A percentile compares a stretch with the other conserved stretches of the same genome.
phyloP scores from a whole-genome alignment of 2,113 vertebrate genomes.

The Labrus mixtus region DNA sequence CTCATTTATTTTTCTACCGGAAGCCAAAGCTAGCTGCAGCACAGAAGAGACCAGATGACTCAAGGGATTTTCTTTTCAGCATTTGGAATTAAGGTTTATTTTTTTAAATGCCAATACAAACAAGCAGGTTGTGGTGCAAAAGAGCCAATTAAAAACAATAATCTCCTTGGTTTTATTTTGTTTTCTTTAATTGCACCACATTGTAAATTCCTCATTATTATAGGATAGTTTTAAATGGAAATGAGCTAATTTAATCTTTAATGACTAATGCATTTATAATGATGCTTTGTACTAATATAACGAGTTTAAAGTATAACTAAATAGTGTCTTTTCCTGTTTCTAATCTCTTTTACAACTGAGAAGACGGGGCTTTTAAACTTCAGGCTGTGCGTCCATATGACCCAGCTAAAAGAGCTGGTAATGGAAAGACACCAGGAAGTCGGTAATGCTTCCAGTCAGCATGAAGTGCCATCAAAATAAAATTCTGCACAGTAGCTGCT shows the following conservation, averaged over 20 bases:
- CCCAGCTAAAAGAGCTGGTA: slow-evolving; percentile 61
- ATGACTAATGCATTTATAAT: slow-evolving; percentile 36
- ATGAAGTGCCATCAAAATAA: slow-evolving; percentile 75
- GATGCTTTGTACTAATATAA: slow-evolving; percentile 18
- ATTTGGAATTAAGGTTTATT: slow-evolving; percentile 38
- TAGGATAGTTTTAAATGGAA: slow-evolving; percentile 11
- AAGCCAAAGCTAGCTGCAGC: slow-evolving; percentile 65
- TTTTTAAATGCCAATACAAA: slow-evolving; percentile 14
- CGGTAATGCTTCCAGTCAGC: slow-evolving; percentile 72
- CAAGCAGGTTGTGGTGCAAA: neutral
- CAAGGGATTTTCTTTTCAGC: slow-evolving; percentile 45
- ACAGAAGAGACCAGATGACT: slow-evolving; percentile 71
- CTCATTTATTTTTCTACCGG: slow-evolving; percentile 83
- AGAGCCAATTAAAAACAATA: slow-evolving; percentile 25
- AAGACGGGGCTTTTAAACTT: slow-evolving; percentile 52
- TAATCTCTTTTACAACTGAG: slow-evolving; percentile 53
- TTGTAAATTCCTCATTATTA: slow-evolving; percentile 18
- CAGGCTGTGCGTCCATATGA: slow-evolving; percentile 66
- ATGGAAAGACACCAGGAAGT: slow-evolving; percentile 75
- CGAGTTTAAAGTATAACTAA: slow-evolving; percentile 19
- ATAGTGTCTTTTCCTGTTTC: slow-evolving; percentile 18
- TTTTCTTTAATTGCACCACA: slow-evolving; percentile 31
- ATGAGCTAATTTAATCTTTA: slow-evolving; percentile 42
- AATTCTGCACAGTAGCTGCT: slow-evolving; percentile 74
- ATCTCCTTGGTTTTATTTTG: slow-evolving; percentile 1